phyloP scores from a whole-genome alignment of 2,113 vertebrate species.

The Camelus bactrianus region DNA sequence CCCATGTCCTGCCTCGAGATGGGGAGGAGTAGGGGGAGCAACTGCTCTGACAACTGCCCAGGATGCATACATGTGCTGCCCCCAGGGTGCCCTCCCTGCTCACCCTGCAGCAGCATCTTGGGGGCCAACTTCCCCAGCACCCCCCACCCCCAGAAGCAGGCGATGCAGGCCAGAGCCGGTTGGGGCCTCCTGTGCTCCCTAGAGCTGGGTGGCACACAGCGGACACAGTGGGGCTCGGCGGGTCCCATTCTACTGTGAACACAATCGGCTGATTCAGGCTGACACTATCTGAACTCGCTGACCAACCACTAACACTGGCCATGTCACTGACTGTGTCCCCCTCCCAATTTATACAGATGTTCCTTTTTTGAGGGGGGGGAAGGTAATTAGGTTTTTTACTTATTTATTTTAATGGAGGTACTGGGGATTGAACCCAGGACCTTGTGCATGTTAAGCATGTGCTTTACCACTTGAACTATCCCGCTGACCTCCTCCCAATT shows the following conservation, averaged over 20 bases:
- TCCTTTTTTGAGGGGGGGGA: too few species aligned
- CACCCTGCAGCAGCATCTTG: background rate
- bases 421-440: too few species aligned
- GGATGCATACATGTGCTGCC: background rate
- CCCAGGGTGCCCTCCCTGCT: background rate
- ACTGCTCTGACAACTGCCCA: background rate
- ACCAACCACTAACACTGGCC: background rate
- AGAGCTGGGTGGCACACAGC: background rate
- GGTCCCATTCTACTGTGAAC: background rate
- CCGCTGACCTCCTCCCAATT: background rate
- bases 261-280: background rate
- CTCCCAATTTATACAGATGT: too few species aligned
- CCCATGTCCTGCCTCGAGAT: accelerated
- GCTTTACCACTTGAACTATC: too few species aligned
- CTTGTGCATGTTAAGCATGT: too few species aligned
- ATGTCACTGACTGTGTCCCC: background rate
- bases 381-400: too few species aligned
- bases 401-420: too few species aligned
- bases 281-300: background rate
- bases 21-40: too few species aligned
- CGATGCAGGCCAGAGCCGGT: background rate
- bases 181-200: too few species aligned
- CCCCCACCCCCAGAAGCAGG: background rate
- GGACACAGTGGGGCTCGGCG: background rate
- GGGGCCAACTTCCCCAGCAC: background rate